A percentile compares a stretch with the other conserved stretches of the same genome.
Conservation (phyloP, 2,113 vertebrate genomes). For the Cochlearius cochlearius region DNA sequence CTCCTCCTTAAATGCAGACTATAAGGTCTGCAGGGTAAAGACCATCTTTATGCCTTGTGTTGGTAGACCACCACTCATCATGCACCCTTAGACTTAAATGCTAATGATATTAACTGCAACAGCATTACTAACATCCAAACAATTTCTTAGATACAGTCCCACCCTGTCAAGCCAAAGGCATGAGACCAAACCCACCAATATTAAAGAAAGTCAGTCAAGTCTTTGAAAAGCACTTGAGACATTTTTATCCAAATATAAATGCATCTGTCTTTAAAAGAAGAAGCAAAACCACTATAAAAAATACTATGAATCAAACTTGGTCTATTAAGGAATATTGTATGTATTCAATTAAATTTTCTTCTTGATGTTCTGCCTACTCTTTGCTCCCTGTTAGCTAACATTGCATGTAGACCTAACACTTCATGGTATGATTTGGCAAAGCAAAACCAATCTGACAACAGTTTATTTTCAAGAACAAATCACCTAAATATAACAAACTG, state of each 20-base stretch:
- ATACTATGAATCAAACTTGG: neutral
- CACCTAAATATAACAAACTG: neutral
- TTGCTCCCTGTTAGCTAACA: neutral
- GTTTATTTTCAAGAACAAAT: neutral
- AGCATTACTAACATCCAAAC: neutral
- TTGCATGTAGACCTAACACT: neutral
- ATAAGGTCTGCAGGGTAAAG: neutral
- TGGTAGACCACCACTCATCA: neutral
- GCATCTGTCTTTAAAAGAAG: neutral
- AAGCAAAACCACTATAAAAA: neutral
- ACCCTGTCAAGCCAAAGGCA: neutral
- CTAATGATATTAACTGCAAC: neutral
- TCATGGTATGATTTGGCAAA: neutral
- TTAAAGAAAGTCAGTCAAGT: neutral
- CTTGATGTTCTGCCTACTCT: neutral
- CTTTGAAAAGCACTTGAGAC: neutral
- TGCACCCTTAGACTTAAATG: neutral
- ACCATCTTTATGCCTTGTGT: neutral
- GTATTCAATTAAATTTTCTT: neutral
- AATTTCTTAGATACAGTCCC: neutral
- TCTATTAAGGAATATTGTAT: neutral
- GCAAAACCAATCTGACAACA: neutral
- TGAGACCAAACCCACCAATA: neutral
- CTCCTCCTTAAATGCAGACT: neutral
- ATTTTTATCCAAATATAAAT: constrained; percentile 1